Base-by-base conservation (phyloP, 92 coral and sea anemone species). In the Anthopleura xanthogrammica region DNA sequence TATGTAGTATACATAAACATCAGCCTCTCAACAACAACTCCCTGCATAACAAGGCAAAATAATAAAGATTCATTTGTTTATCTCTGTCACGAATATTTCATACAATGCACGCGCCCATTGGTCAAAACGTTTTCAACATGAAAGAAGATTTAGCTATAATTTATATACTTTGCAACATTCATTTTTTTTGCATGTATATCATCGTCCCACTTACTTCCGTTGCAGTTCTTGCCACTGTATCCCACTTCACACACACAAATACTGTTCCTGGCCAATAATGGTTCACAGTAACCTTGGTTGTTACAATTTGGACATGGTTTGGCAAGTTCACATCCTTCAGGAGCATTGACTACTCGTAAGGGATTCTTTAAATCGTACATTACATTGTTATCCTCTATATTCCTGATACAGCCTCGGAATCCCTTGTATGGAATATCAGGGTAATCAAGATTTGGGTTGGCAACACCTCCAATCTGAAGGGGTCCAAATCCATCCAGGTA, bases 401-500 rank as follows among this genome's bases (percentile, higher is more conserved):
- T 79, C 7, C 99, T 92, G 16, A 97, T 94, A 82, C 99, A 97
- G 16, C 99, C 99, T 23, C 24, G 43, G 43, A 97, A 97, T 14
- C 93, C 88, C 11, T 84, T 89, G 85, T 87, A 91, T 23, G 94
- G 88, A 23, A 95, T 92, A 41, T 88, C 75, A 56, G 98, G 94
- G 76, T 87, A 90, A 0, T 88, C 43, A 36, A 91, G 86, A 57
- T 80, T 62, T 1, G 91, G 92, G 54, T 88, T 81, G 41, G 87
- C 79, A 23, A 93, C 89, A 19, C 99, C 99, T 41, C 99, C 99
- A 70, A 97, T 90, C 87, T 96, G 99, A 62, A 96, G 95, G 24
- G 99, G 99, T 46, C 98, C 99, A 78, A 97, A 95, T 13, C 99
- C 99, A 71, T 97, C 92, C 76, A 97, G 86, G 77, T 89, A 97